These are phyloP conservation scores for Saccostrea echinata DNA, from an alignment of 1,140 invertebrate species.

Conservation along the genomic window DNA sequence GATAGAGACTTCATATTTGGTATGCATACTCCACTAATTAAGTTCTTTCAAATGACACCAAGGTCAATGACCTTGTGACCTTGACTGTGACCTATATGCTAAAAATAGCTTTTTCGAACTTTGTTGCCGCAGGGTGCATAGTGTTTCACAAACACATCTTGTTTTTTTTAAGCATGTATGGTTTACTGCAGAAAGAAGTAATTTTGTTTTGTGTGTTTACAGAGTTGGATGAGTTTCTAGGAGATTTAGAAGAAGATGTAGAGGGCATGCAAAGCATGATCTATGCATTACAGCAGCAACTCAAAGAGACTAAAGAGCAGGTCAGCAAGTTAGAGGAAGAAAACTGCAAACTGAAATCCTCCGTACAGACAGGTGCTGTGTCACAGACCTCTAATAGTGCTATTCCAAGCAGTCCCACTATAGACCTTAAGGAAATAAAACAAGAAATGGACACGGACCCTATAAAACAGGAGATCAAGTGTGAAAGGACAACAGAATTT, in stretches of 20 bases:
- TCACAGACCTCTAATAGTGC: slow-evolving; percentile 17
- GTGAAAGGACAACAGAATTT: slow-evolving; percentile 48
- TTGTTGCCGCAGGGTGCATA: no score
- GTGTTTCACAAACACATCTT: no score
- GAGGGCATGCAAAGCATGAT: slow-evolving; percentile 99
- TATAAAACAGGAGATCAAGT: slow-evolving; percentile 36
- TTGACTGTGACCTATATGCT: no score
- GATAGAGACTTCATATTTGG: no score
- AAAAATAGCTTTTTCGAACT: no score
- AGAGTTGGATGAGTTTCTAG: slow-evolving; percentile 97
- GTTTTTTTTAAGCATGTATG: background rate
- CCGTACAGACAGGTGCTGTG: background rate
- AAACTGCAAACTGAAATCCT: slow-evolving; percentile 57
- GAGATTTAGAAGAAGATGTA: slow-evolving; percentile 97
- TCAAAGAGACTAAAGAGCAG: slow-evolving; percentile 81
- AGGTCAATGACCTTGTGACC: no score
- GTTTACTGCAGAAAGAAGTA: background rate
- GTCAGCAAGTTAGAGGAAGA: slow-evolving; percentile 70
- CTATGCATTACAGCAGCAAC: slow-evolving; percentile 94
- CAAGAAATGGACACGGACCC: slow-evolving; percentile 40
- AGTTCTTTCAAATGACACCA: no score
- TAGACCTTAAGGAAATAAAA: slow-evolving; percentile 40
- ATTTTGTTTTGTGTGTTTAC: slow-evolving; percentile 72
- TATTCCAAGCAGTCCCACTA: slow-evolving; percentile 29
- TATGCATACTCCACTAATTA: no score